Percentiles rank a stretch among this genome's conserved stretches.
phyloP scores from a whole-genome alignment of 1,140 invertebrate genomes.

The Chironomus tepperi region DNA sequence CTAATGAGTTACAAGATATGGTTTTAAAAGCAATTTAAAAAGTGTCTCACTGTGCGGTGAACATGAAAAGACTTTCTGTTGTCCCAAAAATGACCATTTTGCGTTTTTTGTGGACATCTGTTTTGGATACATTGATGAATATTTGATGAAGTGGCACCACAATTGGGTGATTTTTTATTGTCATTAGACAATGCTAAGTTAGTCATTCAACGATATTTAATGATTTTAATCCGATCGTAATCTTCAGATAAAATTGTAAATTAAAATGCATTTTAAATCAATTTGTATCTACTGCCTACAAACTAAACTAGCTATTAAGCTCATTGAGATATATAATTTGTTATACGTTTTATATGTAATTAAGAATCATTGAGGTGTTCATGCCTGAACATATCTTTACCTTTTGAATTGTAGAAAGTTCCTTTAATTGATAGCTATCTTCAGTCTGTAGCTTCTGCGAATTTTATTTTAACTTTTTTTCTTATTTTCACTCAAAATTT shows the following conservation, averaged over 20 bases:
- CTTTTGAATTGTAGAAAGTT: no score
- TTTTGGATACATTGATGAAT: background rate
- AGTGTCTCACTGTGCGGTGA: background rate
- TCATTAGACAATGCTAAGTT: background rate
- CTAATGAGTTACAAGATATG: background rate
- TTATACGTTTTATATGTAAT: no score
- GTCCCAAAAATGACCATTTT: no score
- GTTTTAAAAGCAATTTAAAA: no score
- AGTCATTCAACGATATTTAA: background rate
- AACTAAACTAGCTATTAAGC: background rate
- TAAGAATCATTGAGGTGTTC: no score
- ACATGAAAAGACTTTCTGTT: background rate
- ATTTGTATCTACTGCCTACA: background rate
- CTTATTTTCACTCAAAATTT: no score
- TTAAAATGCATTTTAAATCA: conserved; percentile 19
- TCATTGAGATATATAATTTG: background rate
- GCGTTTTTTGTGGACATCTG: no score
- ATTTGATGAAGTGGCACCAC: background rate
- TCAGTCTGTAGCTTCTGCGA: no score
- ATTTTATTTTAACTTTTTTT: no score
- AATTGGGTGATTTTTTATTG: background rate
- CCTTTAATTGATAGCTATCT: no score
- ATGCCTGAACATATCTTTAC: no score
- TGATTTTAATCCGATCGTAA: background rate
- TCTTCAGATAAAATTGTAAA: background rate